Base-by-base conservation (phyloP, 2,888 invertebrate genomes). In the Athalia circularis region DNA sequence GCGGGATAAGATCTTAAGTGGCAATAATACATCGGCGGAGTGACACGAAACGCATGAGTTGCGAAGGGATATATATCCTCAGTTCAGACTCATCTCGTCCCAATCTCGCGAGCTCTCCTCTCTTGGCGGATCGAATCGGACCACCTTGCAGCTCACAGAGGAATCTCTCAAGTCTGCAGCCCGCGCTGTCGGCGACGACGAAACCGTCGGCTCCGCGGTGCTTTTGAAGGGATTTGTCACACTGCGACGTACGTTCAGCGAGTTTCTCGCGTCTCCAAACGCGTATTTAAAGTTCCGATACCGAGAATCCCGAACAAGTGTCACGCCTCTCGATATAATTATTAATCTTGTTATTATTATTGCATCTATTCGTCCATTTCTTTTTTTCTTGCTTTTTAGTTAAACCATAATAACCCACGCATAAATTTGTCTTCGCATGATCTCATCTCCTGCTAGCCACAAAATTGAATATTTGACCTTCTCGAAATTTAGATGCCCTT, bases 141-240 rank as follows among this genome's bases (percentile, higher is more conserved):
- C 83, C 83, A 83, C 83, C 82, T 77, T 76, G 75, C 62, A 45
- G 48, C 75, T 29, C 29, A 29, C 29, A 29, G 29, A 61, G 75
- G 80, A 78, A 47, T 77, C 47, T 29, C 29, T 29, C 29, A 29
- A 29, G 29, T 29, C 29, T 29, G 29, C 29, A 29, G 29, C 29
- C 29, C 29, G 29, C 29, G 29, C 29, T 29, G 29, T 29, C 29
- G 29, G 29, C 29, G 54, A 68, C 78, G 79, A 67, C 75, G 80
- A 80, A 70, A 79, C 13, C n/a, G 65, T 59, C 48, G 47, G 64
- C 68, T 62, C 78, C 76, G 81, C 82, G 82, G 84, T 82, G 82
- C 81, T 84, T 29, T 84, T 84, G 79, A 84, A 82, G 81, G 85
- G 83, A 85, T 85, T 85, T 85, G 83, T 85, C 82, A 83, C 83